Evolutionary conservation across 1,140 invertebrate genomes (phyloP).

Genomic region (Pseudobourletiella spinata): DNA sequence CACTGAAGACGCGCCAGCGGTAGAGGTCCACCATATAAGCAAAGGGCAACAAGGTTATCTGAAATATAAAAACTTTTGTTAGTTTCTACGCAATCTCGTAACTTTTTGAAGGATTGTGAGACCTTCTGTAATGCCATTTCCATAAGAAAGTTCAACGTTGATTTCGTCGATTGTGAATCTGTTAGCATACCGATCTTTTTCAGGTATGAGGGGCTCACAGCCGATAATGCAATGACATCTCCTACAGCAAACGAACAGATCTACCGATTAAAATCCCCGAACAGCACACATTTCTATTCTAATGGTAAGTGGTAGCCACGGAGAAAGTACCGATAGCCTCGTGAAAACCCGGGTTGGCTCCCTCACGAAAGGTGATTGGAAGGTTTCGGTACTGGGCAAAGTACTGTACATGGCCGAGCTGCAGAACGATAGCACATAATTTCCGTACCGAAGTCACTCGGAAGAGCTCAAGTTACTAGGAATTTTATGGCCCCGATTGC

Average conservation of each 20-base stretch:
- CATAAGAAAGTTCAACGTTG: slow-evolving; percentile 28
- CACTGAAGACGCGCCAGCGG: slow-evolving; percentile 76
- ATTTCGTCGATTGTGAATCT: slow-evolving; percentile 43
- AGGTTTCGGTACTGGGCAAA: slow-evolving; percentile 74
- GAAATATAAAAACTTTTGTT: too few relatives aligned
- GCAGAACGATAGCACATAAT: too few relatives aligned
- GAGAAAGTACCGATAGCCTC: slow-evolving; percentile 16
- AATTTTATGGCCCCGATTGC: too few relatives aligned
- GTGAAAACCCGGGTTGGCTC: slow-evolving; percentile 75
- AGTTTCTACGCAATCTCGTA: too few relatives aligned
- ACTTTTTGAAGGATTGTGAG: too few relatives aligned
- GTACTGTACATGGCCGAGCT: slow-evolving; percentile 49
- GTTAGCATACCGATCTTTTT: slow-evolving; percentile 68
- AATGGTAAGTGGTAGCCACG: too few relatives aligned
- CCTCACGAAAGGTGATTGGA: slow-evolving; percentile 74
- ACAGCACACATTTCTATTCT: too few relatives aligned
- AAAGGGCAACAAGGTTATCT: slow-evolving; percentile 65
- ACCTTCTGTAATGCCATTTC: slow-evolving; percentile 52
- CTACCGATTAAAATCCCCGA: too few relatives aligned
- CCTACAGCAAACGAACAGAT: too few relatives aligned
- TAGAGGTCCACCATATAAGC: slow-evolving; percentile 72
- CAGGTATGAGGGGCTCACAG: slow-evolving; percentile 71
- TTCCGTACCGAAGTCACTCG: too few relatives aligned
- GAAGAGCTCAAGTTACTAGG: too few relatives aligned
- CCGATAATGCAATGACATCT: slow-evolving; percentile 77